Evolutionary conservation across 2,797 vertebrate genomes (phyloP).

Genomic region (Enoplosus armatus): DNA sequence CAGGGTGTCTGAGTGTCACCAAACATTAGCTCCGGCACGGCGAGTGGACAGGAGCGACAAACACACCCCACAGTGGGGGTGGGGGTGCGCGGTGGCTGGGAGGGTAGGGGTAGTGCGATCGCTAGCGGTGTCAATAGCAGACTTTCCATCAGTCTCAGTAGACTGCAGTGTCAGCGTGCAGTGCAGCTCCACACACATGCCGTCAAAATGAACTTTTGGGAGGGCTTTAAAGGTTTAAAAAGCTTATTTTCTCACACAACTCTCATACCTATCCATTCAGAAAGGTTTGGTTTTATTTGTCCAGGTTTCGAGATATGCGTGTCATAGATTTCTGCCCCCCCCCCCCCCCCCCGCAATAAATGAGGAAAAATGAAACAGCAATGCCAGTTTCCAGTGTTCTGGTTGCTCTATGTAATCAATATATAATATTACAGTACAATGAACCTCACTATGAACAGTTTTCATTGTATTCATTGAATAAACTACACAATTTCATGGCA

Average conservation of each 20-base stretch:
- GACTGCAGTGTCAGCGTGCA: neutral
- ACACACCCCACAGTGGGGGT: slow-evolving; percentile 57
- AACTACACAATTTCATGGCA: neutral
- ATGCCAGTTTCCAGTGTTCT: neutral
- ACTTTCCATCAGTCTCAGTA: slow-evolving; percentile 30
- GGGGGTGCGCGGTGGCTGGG: too few species aligned
- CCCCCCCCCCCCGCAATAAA: rapidly evolving
- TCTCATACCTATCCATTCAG: neutral
- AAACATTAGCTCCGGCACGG: slow-evolving; percentile 80
- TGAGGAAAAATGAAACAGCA: neutral
- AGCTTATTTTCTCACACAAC: neutral
- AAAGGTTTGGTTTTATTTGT: neutral
- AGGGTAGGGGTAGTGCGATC: slow-evolving; percentile 53
- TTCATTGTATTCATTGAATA: neutral
- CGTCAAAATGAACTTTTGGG: neutral
- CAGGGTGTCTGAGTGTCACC: slow-evolving; percentile 84
- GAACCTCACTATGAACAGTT: neutral
- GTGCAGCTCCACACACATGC: slow-evolving; percentile 8
- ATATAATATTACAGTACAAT: too few species aligned
- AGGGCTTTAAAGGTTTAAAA: neutral
- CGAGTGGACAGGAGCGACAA: slow-evolving; percentile 60
- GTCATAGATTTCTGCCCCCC: neutral
- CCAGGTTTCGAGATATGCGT: neutral
- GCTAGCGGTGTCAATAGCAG: slow-evolving; percentile 75
- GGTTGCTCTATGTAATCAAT: neutral